Evolutionary conservation across 2,888 invertebrate genomes (phyloP), one percentile per base, ranked within the genome.

Genomic region (Polyploca ridens): DNA sequence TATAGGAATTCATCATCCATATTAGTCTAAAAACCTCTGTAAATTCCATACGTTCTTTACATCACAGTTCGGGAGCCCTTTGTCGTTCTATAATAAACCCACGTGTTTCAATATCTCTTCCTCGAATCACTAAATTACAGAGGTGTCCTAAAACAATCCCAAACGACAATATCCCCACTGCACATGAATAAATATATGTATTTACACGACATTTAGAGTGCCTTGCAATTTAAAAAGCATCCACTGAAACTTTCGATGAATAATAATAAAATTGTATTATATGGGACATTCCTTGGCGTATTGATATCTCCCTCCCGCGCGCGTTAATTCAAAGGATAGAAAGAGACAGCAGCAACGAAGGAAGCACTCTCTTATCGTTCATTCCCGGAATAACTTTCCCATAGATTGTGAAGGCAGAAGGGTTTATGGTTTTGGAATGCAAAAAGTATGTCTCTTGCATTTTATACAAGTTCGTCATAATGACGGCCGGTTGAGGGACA

Each of bases 341-440:
- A 69, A 72, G 77, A 76, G 89, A 86, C 75, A 73, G 63, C 63
- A 16, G 8, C 65, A 81, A 66, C 81, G 75, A 75, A 87, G 88
- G 88, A 90, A 90, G 89, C 85, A 75, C 80, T 77, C 82, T 77
- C 88, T 91, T 91, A 91, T 91, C 90, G 86, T 88, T 85, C 92
- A 92, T 92, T 90, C 93, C 91, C 78, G 85, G 89, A 91, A 92
- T 92, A 92, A 90, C 91, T 91, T 90, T 91, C 90, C 90, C 92
- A 92, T 90, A 91, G 90, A 90, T 87, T 89, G 85, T 86, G 79
- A 80, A 77, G 84, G 79, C 54, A 73, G 76, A 77, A 74, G 74
- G 80, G 81, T 74, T 80, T 82, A 79, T 79, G 77, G 72, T 76
- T 77, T 74, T 75, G 88, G 88, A 88, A 89, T 89, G 88, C 87